Base-by-base conservation (phyloP, 2,888 invertebrate genomes). In the Gandaritis pyraliata region DNA sequence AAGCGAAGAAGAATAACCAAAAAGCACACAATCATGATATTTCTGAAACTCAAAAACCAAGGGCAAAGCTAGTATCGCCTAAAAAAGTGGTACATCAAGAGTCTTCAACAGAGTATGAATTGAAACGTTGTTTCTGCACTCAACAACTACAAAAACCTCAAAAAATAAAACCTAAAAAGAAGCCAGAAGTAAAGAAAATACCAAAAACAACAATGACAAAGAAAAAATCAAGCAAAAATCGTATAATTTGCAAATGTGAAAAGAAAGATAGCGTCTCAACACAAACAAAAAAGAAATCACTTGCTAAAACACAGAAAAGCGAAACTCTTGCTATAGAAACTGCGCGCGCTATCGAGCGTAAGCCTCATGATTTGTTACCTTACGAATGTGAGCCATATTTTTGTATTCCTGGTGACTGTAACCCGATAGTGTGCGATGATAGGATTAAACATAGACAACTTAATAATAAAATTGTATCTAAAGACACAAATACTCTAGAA, bases 321-420 rank as follows among this genome's bases (percentile, higher is more conserved):
- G 36, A 46, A 47, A 47, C 12, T 45, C 10, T 33, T 8, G 8
- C 10, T 33, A 38, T n/a, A 18, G 12, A 30, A 18, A 11, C 13
- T 48, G 16, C 7, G 15, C 23, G 15, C 39, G 30, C n/a, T 13
- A 18, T 41, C 2, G 29, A 52, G 39, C 47, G 52, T 30, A 58
- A 52, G 29, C 0, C 18, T 16, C 51, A 52, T 41, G 45, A 54
- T 54, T 59, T 59, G 33, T 58, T 71, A n/a, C 66, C 73, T 53
- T 58, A 59, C 18, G 61, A 65, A 48, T 65, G 65, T 50, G 74
- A 77, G 56, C 73, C 77, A 33, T 70, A 64, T 36, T 65, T 73
- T 57, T 78, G 77, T 68, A 57, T 64, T 57, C 74, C 76, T 36
- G 68, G 66, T 47, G 63, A 71, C 56, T 80, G 78, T 59, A 64